A percentile compares a stretch with the other conserved stretches of the same genome.
Evolutionary conservation across 2,797 vertebrate species (phyloP).

Genomic region (Lindbergichthys nudifrons): DNA sequence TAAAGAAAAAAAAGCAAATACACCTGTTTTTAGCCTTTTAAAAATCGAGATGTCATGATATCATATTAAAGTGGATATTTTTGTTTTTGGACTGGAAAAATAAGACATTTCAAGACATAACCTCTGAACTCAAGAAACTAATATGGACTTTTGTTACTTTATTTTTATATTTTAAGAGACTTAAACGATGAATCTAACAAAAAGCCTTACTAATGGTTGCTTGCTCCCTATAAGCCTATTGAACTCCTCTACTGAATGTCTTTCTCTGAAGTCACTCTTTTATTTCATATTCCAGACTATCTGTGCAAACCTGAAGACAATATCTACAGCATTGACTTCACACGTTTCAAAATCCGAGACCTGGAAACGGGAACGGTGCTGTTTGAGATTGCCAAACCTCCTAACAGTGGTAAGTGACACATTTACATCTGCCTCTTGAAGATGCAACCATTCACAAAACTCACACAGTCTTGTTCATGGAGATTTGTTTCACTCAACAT

Average conservation of each 20-base stretch:
- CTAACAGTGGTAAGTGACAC: conserved; percentile 83
- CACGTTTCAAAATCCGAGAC: conserved; percentile 98
- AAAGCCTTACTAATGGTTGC: background rate
- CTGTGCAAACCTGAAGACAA: conserved; percentile 97
- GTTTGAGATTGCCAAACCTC: conserved; percentile 99
- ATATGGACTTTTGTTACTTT: too few relatives aligned
- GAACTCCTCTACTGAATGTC: background rate
- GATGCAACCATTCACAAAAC: background rate
- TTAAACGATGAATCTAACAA: too few relatives aligned
- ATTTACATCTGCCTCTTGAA: background rate
- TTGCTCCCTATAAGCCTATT: background rate
- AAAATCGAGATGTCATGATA: too few relatives aligned
- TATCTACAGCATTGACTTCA: conserved; percentile 96
- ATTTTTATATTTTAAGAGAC: too few relatives aligned
- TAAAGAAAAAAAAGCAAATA: too few relatives aligned
- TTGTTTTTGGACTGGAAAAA: too few relatives aligned
- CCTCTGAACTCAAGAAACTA: too few relatives aligned
- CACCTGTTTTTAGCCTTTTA: too few relatives aligned
- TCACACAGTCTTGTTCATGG: background rate
- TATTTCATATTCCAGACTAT: conserved; percentile 86
- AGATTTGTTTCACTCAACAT: conserved; percentile 1
- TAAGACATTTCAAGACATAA: too few relatives aligned
- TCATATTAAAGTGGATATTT: too few relatives aligned
- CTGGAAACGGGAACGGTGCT: conserved; percentile 95
- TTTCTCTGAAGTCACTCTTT: background rate